Evolutionary conservation across 37 sponge, comb jelly and placozoan genomes (phyloP).

Genomic region (Hexactinellida sp.): DNA sequence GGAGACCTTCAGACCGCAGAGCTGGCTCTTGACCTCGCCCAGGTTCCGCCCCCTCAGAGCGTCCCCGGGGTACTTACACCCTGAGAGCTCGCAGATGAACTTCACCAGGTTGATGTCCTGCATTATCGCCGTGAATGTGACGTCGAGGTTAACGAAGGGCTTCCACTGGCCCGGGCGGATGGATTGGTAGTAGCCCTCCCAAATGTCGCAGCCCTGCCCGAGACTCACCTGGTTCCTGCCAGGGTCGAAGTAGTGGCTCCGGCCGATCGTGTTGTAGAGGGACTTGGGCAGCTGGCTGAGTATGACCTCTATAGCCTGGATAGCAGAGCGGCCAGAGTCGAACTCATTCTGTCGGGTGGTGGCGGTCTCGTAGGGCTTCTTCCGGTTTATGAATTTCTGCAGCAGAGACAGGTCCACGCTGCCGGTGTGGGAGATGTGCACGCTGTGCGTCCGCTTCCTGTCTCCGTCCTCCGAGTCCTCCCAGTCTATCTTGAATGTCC

Average conservation of each 20-base stretch:
- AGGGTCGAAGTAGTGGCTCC: slow-evolving; percentile 28
- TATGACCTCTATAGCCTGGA: slow-evolving; percentile 40
- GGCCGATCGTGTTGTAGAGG: slow-evolving; percentile 22
- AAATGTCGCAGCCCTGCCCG: slow-evolving; percentile 46
- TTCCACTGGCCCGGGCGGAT: slow-evolving; percentile 36
- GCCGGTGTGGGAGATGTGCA: not conserved
- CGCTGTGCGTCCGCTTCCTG: not conserved
- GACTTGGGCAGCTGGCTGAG: slow-evolving; percentile 19
- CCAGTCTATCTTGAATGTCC: not conserved
- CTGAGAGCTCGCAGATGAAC: slow-evolving; percentile 18
- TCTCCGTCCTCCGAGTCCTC: not conserved
- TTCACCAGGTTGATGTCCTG: slow-evolving; percentile 24
- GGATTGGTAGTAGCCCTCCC: slow-evolving; percentile 45
- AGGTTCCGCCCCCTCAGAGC: not conserved
- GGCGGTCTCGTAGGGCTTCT: not conserved
- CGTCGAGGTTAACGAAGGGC: not conserved
- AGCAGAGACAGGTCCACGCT: not conserved
- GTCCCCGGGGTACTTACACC: not conserved
- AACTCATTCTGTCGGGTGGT: not conserved
- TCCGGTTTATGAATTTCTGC: not conserved
- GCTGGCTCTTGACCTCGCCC: not conserved
- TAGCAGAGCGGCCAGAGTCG: not conserved
- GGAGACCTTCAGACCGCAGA: slow-evolving; percentile 32
- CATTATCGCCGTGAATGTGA: slow-evolving; percentile 29
- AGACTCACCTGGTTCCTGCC: not conserved